Conservation (phyloP, 2,888 invertebrate species). For the Kryphioiulus occultus region DNA sequence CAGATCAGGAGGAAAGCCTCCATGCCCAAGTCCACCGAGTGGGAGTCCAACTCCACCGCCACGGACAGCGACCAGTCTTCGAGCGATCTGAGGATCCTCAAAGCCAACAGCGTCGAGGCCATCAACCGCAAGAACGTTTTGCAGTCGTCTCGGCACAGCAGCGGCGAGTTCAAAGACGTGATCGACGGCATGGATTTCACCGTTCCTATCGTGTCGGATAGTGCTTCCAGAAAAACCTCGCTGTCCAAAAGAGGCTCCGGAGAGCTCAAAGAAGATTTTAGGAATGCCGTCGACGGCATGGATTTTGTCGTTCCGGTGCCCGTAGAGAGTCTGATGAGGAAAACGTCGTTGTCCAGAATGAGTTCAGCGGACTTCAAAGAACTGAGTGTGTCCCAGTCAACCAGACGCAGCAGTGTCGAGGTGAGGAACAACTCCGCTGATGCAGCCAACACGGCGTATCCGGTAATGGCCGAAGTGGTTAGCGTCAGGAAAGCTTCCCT, state of each 20-base stretch:
- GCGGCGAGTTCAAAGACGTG: constrained; percentile 65
- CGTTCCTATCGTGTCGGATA: neutral
- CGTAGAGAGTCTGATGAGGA: neutral
- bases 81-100: constrained; percentile 69
- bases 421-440: neutral
- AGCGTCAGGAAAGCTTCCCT: neutral
- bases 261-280: constrained; percentile 38
- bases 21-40: neutral
- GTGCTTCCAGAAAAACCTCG: neutral
- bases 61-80: constrained; percentile 53
- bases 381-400: neutral
- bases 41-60: neutral
- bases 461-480: neutral
- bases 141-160: constrained; percentile 84
- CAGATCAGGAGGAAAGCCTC: neutral
- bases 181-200: constrained; percentile 31
- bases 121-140: constrained; percentile 86
- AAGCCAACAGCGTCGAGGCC: constrained; percentile 81
- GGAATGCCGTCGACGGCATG: neutral
- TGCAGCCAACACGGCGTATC: neutral
- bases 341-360: neutral
- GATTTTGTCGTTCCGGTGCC: constrained; percentile 21
- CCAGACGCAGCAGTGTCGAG: neutral
- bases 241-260: neutral
- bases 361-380: neutral